phyloP scores from a whole-genome alignment of 1,140 invertebrate genomes.

The Rhynchophorus ferrugineus region DNA sequence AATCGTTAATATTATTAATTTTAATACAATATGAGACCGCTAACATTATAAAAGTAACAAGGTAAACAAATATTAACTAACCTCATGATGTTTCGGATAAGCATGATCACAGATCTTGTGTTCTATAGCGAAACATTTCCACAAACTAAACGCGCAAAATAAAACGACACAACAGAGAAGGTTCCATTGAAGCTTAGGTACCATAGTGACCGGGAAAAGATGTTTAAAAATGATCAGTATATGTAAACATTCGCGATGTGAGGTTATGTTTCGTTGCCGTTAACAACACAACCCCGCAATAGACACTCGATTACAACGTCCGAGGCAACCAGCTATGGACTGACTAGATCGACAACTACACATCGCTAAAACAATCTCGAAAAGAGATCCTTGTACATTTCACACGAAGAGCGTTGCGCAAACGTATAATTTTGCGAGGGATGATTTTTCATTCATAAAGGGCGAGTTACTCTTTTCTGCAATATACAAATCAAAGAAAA shows the following conservation, averaged over 20 bases:
- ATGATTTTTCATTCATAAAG: too few relatives aligned
- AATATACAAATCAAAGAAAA: too few relatives aligned
- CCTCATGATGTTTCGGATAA: slow-evolving; percentile 23
- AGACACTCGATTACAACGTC: background rate
- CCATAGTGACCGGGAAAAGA: background rate
- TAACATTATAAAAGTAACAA: too few relatives aligned
- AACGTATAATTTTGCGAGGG: too few relatives aligned
- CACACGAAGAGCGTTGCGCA: too few relatives aligned
- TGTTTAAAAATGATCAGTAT: background rate
- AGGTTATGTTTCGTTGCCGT: background rate
- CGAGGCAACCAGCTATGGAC: background rate
- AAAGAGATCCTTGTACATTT: too few relatives aligned
- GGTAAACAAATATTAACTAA: slow-evolving; percentile 4
- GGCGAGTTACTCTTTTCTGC: too few relatives aligned
- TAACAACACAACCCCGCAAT: background rate
- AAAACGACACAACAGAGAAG: background rate
- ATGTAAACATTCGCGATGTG: background rate
- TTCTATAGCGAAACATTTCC: background rate
- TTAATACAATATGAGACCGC: background rate
- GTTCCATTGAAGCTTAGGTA: background rate
- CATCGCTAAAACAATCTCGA: too few relatives aligned
- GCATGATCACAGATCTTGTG: slow-evolving; percentile 22
- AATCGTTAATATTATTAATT: background rate
- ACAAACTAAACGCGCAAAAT: background rate
- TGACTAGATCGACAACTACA: background rate